Base-by-base conservation (phyloP, 2,888 invertebrate genomes). In the Steromphala cineraria region DNA sequence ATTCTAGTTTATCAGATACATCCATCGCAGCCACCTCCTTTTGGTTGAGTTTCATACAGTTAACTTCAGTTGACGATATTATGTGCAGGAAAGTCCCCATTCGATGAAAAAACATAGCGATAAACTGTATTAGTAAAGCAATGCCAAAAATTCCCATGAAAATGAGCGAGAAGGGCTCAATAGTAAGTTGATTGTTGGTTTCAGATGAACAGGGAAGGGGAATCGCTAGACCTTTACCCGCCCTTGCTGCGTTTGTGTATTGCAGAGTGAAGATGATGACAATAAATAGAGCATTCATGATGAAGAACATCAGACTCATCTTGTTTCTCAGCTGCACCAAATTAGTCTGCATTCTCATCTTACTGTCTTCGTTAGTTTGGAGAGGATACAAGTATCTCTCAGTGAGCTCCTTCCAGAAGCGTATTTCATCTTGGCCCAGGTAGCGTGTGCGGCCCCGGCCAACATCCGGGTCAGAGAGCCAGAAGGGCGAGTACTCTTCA, bases 81-180 rank as follows among this genome's bases (percentile, higher is more conserved):
- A 99, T 99, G 93, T 99, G 99, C 5, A 98, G 97, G 82, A 99
- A 94, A 1, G 99, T 99, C 92, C 98, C 98, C 92, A 99, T 98
- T 90, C 99, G 96, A 96, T 99, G 99, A 95, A 99, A 98, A 95
- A 99, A 95, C 99, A 99, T 99, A 89, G 98, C 98, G 78, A 96
- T 95, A 94, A 99, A 99, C 94, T 99, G 98, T 89, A 99, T 98
- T 53, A 98, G 95, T 94, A 99, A 95, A 94, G 99, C 98, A 89
- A 98, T 95, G 52, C 98, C 98, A 94, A 99, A 99, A 95, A 99
- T 99, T 94, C 98, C 97, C 89, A 99, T 98, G 92, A 99, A 99
- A 21, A 99, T 97, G 82, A 99, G 94, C 95, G 90, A 89, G 53
- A 91, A 87, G 0, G 91, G 91, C 76, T 91, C 91, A 13, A 90